phyloP scores from a whole-genome alignment of 2,888 invertebrate species.

The Steinernema scapterisci region DNA sequence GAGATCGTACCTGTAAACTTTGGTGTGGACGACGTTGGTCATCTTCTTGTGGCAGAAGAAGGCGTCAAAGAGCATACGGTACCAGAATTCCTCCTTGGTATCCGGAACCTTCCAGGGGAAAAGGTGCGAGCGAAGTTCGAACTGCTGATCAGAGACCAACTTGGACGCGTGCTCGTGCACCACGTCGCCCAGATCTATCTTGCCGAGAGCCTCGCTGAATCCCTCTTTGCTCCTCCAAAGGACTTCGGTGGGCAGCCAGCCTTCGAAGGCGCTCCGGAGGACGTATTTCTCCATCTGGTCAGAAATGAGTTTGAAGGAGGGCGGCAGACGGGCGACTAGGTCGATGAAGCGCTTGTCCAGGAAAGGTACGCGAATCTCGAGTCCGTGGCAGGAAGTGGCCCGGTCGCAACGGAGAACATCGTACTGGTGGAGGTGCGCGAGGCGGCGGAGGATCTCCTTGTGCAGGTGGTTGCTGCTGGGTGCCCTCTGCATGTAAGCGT shows the following conservation, averaged over 20 bases:
- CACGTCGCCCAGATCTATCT: slow-evolving; percentile 62
- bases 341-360: slow-evolving; percentile 66
- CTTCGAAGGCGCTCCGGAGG: slow-evolving; percentile 61
- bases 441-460: slow-evolving; percentile 59
- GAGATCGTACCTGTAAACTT: slow-evolving; percentile 61
- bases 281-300: slow-evolving; percentile 62
- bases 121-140: slow-evolving; percentile 44
- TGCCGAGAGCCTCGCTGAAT: slow-evolving; percentile 65
- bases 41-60: slow-evolving; percentile 59
- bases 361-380: slow-evolving; percentile 67
- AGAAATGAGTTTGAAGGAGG: slow-evolving; percentile 59
- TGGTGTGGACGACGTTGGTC: slow-evolving; percentile 63
- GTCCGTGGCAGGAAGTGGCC: slow-evolving; percentile 65
- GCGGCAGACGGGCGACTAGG: slow-evolving; percentile 59
- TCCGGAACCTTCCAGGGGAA: slow-evolving; percentile 64
- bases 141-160: slow-evolving; percentile 53
- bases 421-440: slow-evolving; percentile 65
- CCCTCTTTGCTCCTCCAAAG: slow-evolving; percentile 67
- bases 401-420: slow-evolving; percentile 61
- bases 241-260: slow-evolving; percentile 64
- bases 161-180: slow-evolving; percentile 50
- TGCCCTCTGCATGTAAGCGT: slow-evolving; percentile 66
- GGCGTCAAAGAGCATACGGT: slow-evolving; percentile 61
- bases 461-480: slow-evolving; percentile 64
- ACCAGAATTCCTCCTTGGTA: slow-evolving; percentile 62